Evolutionary conservation across 1,140 invertebrate genomes (phyloP), one percentile per base, ranked within the genome.

Genomic region (Centruroides sculpturatus): DNA sequence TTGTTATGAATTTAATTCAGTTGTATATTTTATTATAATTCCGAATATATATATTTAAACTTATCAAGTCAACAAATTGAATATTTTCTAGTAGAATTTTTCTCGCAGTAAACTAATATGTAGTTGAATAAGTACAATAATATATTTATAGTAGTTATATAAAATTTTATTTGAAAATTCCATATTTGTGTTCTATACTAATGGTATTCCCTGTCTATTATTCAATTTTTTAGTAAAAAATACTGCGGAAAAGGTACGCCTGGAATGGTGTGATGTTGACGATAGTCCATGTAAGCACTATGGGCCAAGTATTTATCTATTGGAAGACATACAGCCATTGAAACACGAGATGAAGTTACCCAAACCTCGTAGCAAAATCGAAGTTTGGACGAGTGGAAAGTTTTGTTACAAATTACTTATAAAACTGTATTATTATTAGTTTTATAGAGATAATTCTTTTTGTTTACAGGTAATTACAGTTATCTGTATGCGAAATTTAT

Each of bases 401-500:
- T n/a, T n/a, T n/a, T 52, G n/a, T 56, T 47, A 7, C 52, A n/a
- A 53, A 60, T 47, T 9, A 46, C 3, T 49, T 56, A 9, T 9
- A 56, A 6, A 60, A 59, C 35, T 9, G 34, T 56, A n/a, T 55
- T 12, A 56, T 56, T 53, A 23, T 47, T 36, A 23, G 8, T 9
- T 7, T 56, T 35, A 47, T 50, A 56, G 50, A 61, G 12, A 48
- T 48, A 11, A 35, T 54, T 4, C 56, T 47, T 47, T 41, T 56
- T n/a, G n/a, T 23, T 52, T 50, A 12, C n/a, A 63, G 66, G 61
- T 2, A 52, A 65, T 36, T 67, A 61, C 34, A 62, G 63, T 6
- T 56, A 60, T 48, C 46, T 68, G 10, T 65, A 62, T 41, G 61
- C 64, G 5, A 65, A 68, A 34, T 67, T 68, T 41, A 67, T 64